Percentiles rank a stretch among this genome's conserved stretches.
Evolutionary conservation across 2,888 invertebrate species (phyloP).

Genomic region (Tipula lateralis): DNA sequence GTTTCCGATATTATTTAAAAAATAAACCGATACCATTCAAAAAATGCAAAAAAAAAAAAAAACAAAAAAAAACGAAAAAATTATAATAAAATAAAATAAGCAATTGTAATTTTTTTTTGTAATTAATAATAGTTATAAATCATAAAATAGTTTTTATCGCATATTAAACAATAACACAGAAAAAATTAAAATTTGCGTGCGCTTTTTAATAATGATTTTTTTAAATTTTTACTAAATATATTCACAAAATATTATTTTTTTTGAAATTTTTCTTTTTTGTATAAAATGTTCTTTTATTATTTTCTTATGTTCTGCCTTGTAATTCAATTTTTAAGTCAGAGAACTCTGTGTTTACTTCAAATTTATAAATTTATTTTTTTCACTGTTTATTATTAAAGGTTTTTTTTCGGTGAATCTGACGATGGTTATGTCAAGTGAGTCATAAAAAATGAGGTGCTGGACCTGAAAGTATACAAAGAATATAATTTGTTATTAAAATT

Average conservation of each 20-base stretch:
- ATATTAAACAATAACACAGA: background rate
- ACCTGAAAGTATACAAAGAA: background rate
- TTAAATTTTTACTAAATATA: constrained; percentile 11
- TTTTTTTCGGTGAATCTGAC: background rate
- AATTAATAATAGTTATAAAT: background rate
- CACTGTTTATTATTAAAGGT: background rate
- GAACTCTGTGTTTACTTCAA: background rate
- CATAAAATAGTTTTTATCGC: constrained; percentile 13
- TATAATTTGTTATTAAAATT: background rate
- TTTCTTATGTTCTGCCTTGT: background rate
- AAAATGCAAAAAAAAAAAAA: constrained; percentile 4
- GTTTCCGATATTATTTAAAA: constrained; percentile 19
- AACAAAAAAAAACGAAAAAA: background rate
- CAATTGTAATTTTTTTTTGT: background rate
- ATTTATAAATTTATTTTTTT: background rate
- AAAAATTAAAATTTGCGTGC: background rate
- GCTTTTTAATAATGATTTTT: background rate
- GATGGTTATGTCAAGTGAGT: background rate
- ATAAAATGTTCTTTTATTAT: constrained; percentile 24
- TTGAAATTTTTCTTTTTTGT: background rate
- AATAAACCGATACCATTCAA: constrained; percentile 24
- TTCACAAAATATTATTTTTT: background rate
- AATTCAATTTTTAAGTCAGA: constrained; percentile 24
- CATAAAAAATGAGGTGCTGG: background rate
- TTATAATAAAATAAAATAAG: constrained; percentile 6